Percentiles rank a stretch among this genome's conserved stretches.
phyloP scores from a whole-genome alignment of 2,797 vertebrate species.

The Myiothlypis chrysogaster region DNA sequence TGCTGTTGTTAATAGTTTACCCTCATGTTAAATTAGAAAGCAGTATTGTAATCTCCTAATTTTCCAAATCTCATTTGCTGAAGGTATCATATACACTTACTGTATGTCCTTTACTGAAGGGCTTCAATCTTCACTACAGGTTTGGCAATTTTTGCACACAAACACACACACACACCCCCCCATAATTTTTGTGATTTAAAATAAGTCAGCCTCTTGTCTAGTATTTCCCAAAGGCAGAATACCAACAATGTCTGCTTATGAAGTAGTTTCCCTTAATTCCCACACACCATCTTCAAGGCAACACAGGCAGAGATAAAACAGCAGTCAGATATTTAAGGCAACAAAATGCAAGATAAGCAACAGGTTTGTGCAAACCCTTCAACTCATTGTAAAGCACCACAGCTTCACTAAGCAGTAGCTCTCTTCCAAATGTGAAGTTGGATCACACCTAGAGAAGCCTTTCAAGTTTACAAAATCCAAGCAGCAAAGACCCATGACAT shows the following conservation, averaged over 20 bases:
- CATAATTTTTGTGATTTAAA: background rate
- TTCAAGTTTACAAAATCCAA: background rate
- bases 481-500: background rate
- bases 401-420: background rate
- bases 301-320: background rate
- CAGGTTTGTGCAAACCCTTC: background rate
- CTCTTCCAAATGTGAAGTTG: background rate
- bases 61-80: background rate
- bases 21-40: background rate
- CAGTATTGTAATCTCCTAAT: background rate
- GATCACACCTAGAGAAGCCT: background rate
- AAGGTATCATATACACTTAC: background rate
- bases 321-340: background rate
- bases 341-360: background rate
- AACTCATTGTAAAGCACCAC: background rate
- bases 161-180: too few relatives aligned
- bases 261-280: background rate
- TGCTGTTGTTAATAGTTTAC: background rate
- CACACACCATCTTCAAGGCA: background rate
- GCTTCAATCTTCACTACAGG: background rate
- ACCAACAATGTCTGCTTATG: background rate
- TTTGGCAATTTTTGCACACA: background rate
- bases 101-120: background rate
- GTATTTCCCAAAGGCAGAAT: background rate
- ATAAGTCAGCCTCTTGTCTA: background rate